phyloP scores from a whole-genome alignment of 2,888 invertebrate genomes.

The Timandra comae region DNA sequence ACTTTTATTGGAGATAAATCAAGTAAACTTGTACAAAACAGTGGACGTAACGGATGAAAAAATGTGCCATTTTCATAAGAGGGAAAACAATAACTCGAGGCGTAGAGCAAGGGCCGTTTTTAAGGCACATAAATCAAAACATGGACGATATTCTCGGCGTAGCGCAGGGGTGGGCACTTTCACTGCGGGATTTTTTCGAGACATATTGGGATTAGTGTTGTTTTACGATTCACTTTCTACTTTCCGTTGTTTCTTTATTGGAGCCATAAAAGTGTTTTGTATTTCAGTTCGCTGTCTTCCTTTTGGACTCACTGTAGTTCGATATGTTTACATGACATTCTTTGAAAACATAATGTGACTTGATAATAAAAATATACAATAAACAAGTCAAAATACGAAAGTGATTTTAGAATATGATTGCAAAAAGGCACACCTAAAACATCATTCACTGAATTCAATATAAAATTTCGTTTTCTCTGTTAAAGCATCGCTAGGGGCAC shows the following conservation, averaged over 20 bases:
- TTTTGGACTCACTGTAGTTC: slow-evolving; percentile 4
- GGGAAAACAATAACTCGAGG: slow-evolving; percentile 69
- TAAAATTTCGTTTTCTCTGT: slow-evolving; percentile 17
- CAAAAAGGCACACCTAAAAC: neutral
- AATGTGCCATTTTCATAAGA: slow-evolving; percentile 67
- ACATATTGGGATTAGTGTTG: slow-evolving; percentile 65
- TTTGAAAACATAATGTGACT: no score
- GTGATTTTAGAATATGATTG: no score
- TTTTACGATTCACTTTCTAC: slow-evolving; percentile 63
- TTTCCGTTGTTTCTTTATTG: slow-evolving; percentile 56
- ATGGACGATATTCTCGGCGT: slow-evolving; percentile 61
- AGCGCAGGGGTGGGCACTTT: slow-evolving; percentile 55
- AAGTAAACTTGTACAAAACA: slow-evolving; percentile 46
- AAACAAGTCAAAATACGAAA: no score
- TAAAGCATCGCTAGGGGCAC: slow-evolving; percentile 45
- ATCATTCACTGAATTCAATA: neutral
- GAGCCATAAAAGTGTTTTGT: slow-evolving; percentile 43
- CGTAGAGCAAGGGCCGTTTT: slow-evolving; percentile 63
- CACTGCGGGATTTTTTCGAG: slow-evolving; percentile 53
- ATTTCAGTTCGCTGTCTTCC: slow-evolving; percentile 30
- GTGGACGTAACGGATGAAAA: slow-evolving; percentile 49
- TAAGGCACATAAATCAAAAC: slow-evolving; percentile 72
- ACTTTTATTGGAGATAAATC: slow-evolving; percentile 55
- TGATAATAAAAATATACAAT: no score
- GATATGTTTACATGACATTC: no score